Evolutionary conservation across 2,113 vertebrate species (phyloP), one percentile per base, ranked within the genome.

Genomic region (Lophotis ruficrista): DNA sequence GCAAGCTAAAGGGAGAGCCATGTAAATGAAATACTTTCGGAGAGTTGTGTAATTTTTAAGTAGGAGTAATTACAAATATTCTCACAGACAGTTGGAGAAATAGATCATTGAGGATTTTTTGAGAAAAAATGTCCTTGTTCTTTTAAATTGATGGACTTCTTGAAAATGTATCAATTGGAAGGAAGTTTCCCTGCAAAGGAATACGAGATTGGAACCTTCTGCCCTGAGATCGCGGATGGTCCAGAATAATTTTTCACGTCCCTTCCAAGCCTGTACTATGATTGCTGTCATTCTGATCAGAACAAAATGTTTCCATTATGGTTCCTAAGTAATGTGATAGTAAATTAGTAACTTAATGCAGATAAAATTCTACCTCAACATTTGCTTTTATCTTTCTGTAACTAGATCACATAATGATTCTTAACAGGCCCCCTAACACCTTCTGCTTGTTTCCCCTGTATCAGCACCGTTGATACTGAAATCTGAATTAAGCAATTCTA

Each of bases 401-500:
- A 60, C 56, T 72, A 38, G 53, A 94, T 33, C 43, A 57, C 30
- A 41, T 62, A 69, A 70, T 58, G 31, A 60, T 84, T 91, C 43
- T 64, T 83, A 94, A 68, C 45, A 94, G 72, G 18, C 12, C 47
- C 35, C 69, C 65, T 48, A 94, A 80, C 50, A 93, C 25, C 43
- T 94, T 94, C 83, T 23, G 54, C 38, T 87, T 94, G 23, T 93
- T 94, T 94, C 33, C 38, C 25, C 48, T 70, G 7, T 58, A 70
- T 72, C 60, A 70, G 53, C 62, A 61, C 88, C 93, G 87, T 73
- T 87, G 79, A 94, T 82, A 92, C 56, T 20, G 17, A 93, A 95
- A 86, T 95, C 90, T 93, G 81, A 96, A 94, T 90, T 58, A 66
- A 93, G 65, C 66, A 84, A 76, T 81, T 94, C 70, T 87, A 48